phyloP scores from a whole-genome alignment of 2,113 vertebrate genomes.

The Trematomus loennbergii region DNA sequence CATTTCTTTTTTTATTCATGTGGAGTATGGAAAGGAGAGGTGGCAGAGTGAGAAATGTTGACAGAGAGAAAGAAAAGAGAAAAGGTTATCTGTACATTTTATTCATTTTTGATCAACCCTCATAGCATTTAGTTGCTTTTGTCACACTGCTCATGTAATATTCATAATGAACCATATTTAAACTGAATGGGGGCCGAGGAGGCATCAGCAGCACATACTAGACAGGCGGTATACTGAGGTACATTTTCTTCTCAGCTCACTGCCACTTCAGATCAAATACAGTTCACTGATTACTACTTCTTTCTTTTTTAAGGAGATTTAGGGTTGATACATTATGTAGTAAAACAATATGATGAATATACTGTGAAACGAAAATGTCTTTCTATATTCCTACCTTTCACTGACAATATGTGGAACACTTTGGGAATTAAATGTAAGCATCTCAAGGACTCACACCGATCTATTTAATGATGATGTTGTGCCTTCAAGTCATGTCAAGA shows the following conservation, averaged over 20 bases:
- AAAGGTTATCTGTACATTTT: conserved; percentile 68
- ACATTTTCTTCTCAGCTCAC: conserved; percentile 1
- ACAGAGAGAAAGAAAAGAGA: conserved; percentile 40
- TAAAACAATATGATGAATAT: not conserved
- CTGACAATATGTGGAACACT: not conserved
- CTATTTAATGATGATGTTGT: conserved; percentile 1
- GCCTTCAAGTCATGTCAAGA: conserved; percentile 2
- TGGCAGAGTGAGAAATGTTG: conserved; percentile 20
- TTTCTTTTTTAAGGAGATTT: not conserved
- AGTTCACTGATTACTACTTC: not conserved
- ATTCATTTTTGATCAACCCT: conserved; percentile 53
- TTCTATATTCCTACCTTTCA: not conserved
- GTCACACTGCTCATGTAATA: conserved; percentile 64
- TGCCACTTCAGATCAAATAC: conserved; percentile 7
- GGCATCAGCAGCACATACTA: not conserved
- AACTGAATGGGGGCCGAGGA: conserved; percentile 11
- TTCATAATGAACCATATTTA: conserved; percentile 61
- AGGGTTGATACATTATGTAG: not conserved
- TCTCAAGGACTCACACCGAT: not conserved
- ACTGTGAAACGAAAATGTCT: not conserved
- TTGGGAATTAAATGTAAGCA: not conserved
- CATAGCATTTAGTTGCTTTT: conserved; percentile 51
- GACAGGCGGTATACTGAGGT: not conserved
- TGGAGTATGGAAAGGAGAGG: conserved; percentile 46
- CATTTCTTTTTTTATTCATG: conserved; percentile 52